Evolutionary conservation across 2,888 invertebrate species (phyloP), one percentile per base, ranked within the genome.

Genomic region (Lissocephala sabroskyi): DNA sequence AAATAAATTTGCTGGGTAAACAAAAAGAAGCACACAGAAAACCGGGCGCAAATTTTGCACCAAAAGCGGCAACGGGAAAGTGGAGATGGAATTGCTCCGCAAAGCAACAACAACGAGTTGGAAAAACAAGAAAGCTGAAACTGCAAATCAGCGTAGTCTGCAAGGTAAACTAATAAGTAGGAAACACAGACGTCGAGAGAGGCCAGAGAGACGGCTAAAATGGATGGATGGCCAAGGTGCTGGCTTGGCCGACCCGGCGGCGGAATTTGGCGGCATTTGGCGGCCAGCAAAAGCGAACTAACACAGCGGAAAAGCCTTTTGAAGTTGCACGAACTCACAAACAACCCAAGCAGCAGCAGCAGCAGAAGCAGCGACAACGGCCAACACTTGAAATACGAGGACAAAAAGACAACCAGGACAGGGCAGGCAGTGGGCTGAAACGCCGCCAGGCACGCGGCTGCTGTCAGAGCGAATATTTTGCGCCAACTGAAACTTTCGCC

Each of bases 1-100:
- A 71, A 74, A 71, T 71, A 77, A 71, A 71, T 71, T 77, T 71
- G 71, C 71, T 59, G 54, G 61, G 66, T 66, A 71, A 71, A 71
- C 71, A 77, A 62, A 65, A 63, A 36, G 19, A 41, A 32, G 32
- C 30, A 43, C n/a, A n/a, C n/a, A n/a, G n/a, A n/a, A n/a, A n/a
- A n/a, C n/a, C n/a, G n/a, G n/a, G n/a, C n/a, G n/a, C n/a, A n/a
- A n/a, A n/a, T n/a, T n/a, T n/a, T n/a, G n/a, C n/a, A n/a, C n/a
- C n/a, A n/a, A n/a, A n/a, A n/a, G n/a, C n/a, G n/a, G n/a, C n/a
- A n/a, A n/a, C n/a, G n/a, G n/a, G n/a, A n/a, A n/a, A n/a, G n/a
- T 39, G 18, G 45, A 35, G 39, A 52, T 43, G 49, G 52, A 58
- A 42, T 32, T 56, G 48, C 50, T 43, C 44, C 55, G 62, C 49